phyloP scores from a whole-genome alignment of 1,140 invertebrate genomes.

The Tetranychus cinnabarinus region DNA sequence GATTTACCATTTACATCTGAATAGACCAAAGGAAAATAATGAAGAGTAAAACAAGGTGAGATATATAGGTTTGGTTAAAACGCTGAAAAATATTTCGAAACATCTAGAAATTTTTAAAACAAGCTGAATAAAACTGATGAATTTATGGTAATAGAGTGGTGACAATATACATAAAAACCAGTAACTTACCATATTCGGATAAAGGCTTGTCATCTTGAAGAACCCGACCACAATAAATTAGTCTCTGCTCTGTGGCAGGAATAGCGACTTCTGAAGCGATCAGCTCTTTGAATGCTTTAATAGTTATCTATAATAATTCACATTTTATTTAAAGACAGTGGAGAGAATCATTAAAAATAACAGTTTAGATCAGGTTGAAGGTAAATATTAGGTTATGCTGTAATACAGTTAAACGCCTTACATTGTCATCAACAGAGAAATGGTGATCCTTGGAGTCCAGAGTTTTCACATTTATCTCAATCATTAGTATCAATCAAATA shows the following conservation, averaged over 20 bases:
- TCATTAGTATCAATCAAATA: conserved; percentile 22
- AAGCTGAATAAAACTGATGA: too few species aligned
- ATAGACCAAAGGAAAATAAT: too few species aligned
- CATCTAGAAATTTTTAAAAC: too few species aligned
- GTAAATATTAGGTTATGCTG: too few species aligned
- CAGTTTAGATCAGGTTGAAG: too few species aligned
- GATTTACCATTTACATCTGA: conserved; percentile 67
- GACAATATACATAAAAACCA: neutral
- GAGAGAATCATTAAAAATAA: too few species aligned
- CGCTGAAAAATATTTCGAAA: too few species aligned
- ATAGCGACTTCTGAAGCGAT: conserved; percentile 42
- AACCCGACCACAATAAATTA: conserved; percentile 78
- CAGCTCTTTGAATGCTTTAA: conserved; percentile 59
- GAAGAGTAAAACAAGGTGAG: neutral
- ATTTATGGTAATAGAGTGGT: too few species aligned
- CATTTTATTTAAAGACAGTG: neutral
- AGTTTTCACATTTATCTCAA: conserved; percentile 69
- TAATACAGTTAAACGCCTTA: conserved; percentile 25
- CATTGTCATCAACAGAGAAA: conserved; percentile 61
- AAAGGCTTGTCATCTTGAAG: conserved; percentile 70
- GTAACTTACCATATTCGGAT: conserved; percentile 49
- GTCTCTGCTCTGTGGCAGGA: conserved; percentile 49
- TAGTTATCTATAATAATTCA: conserved; percentile 38
- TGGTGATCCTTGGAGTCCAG: conserved; percentile 69
- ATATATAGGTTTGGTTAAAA: neutral